Base-by-base conservation (phyloP, 2,888 invertebrate genomes). In the Deroplatys truncata region DNA sequence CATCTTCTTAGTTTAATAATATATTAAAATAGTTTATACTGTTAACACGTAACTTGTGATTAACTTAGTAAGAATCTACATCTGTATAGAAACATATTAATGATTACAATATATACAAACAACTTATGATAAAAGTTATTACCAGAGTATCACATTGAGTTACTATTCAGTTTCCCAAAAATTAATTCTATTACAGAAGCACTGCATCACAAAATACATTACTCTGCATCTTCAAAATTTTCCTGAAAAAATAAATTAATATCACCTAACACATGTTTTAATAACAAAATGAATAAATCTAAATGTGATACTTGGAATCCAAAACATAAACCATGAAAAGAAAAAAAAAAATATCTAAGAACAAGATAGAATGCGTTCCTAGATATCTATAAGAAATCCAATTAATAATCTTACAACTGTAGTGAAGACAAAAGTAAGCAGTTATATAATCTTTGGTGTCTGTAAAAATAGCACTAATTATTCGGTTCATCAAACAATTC, bases 401-500 rank as follows among this genome's bases (percentile, higher is more conserved):
- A 72, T 72, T 72, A 20, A 72, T 72, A 7, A 72, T 72, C 56
- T 20, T 72, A 72, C 20, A 72, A 72, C 25, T 72, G 56, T 25
- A 72, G 56, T 20, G 56, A 72, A 72, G 28, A 87, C 82, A 35
- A 82, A 43, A 28, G 83, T 43, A 83, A 83, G 87, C 87, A 87
- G 87, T 20, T 84, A 31, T 82, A 87, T 87, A 87, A 28, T 90
- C 88, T 90, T 88, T 90, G 90, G 90, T 84, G 88, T 84, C 82
- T 90, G 90, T 87, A 90, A 88, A 90, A 84, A 88, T 88, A 90
- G 31, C 56, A 72, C 20, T 72, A 72, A 72, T 72, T 72, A 72
- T 20, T 72, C 20, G 7, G 56, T 72, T 72, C 56, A 20, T 72
- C 25, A 72, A 72, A 72, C 56, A 72, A 72, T 72, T 72, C 56